Base-by-base conservation (phyloP, 2,113 vertebrate species). In the Paraplagusia blochii region DNA sequence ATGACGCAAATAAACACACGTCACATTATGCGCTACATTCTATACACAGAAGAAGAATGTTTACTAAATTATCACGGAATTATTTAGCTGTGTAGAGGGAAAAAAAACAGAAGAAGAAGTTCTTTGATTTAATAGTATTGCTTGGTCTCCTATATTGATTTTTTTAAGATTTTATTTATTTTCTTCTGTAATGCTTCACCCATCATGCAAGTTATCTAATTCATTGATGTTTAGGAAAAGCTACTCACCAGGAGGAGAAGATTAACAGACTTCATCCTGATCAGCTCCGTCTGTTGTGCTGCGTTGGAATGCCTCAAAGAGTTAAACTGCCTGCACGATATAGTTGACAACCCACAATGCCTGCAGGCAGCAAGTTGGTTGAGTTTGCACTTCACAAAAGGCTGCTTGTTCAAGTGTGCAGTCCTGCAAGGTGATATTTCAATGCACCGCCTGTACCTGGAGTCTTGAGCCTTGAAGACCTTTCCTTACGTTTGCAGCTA, bases 191-290 rank as follows among this genome's bases (percentile, higher is more conserved):
- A 29, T 29, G 22, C 2, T 29, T 29, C 6, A 29, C 6, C 22
- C 22, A 4, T 29, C 22, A 29, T 29, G 6, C 6, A 29, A 29
- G 22, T 29, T 6, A 29, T 29, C 22, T 29, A 29, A 29, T 29
- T n/a, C 3, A 29, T 29, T 29, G 6, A 29, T 29, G 2, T 29
- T 29, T 29, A 29, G 22, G 44, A 69, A 57, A 49, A 6, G 35
- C 2, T 35, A 10, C 87, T 56, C 62, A 90, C 87, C 55, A 80
- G 1, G 8, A 89, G 49, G 73, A 87, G 53, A 13, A 87, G 34
- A 15, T 18, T 33, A 51, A 68, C 5, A 9, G 34, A 58, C 64
- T 36, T 74, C 77, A 82, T 87, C 33, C 16, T 77, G 56, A 1
- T 40, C 16, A 9, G 1, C 14, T 29, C 54, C 6, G 50, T 11